Base-by-base conservation (phyloP, 2,888 invertebrate species). In the Dorcus hopei region DNA sequence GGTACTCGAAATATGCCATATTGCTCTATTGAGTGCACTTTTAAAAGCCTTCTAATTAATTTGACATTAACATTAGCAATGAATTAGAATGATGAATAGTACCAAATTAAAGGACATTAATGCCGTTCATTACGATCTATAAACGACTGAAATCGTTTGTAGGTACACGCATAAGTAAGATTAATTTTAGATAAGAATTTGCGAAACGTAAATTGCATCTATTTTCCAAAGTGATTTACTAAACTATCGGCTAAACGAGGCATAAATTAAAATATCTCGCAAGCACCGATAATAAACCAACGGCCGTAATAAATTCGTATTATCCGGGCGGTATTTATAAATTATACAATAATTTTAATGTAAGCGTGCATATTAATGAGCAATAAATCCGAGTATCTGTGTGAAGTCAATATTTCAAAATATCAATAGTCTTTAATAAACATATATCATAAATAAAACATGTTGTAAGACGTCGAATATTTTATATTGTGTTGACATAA, bases 401-500 rank as follows among this genome's bases (percentile, higher is more conserved):
- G 45, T 45, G 45, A 45, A 45, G 23, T 45, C 23, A 45, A 45
- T 45, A 45, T 45, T 45, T 45, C 45, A 45, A 45, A 45, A 45
- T 45, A 45, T 45, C 45, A 45, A 45, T 45, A 9, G 45, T 45
- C 45, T 45, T 45, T 45, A 45, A 45, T 45, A 45, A 45, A 45
- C 45, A 45, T 45, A 40, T 49, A 49, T 47, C 58, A 59, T 63
- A 59, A 63, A 63, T 61, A 59, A 63, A 52, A 57, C 60, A 56
- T 47, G 53, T 52, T 49, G 58, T 49, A 49, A 51, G 54, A 45
- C 50, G 51, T 58, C 58, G 52, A 40, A 59, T 51, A 50, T 60
- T 56, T 57, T 47, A 50, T 59, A 60, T 54, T 50, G 52, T 62
- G 58, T 61, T 63, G 62, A 62, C 62, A 61, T 62, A 62, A 62